Evolutionary conservation across 1,140 invertebrate species (phyloP), one percentile per base, ranked within the genome.

Genomic region (Mylabris phalerata): DNA sequence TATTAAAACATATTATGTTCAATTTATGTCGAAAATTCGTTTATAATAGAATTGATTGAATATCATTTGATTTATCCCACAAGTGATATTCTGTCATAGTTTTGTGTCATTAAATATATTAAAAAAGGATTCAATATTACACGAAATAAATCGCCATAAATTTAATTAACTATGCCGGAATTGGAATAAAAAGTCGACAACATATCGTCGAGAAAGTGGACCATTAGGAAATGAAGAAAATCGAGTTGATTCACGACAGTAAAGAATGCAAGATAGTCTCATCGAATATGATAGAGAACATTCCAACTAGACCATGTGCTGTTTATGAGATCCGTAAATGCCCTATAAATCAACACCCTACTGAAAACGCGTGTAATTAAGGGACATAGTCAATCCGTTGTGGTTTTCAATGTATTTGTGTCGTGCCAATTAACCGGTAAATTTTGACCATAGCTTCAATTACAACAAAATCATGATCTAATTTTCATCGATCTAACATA

Each of bases 321-420:
- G 72, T 75, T 75, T 75, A 75, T 74, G 74, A 73, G 71, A 72
- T 69, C 71, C 75, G 69, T 74, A 74, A 75, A 73, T 73, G 70
- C 68, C 64, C 71, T 70, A 75, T 75, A 75, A 75, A 75, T 75
- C 74, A 75, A 71, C 69, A 71, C 69, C 71, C 69, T 60, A 66
- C 59, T 41, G 66, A 67, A 66, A 67, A 69, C 66, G 68, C 61
- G 61, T 68, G 70, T 73, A 72, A 73, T 73, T 73, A 73, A 63
- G 69, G 64, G 63, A 67, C 61, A 57, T 57, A 69, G 64, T 71
- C 67, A 71, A 71, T 71, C 63, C 63, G 59, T 57, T 58, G 61
- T 64, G 59, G 59, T 13, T 43, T 47, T 32, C 47, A 43, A 56
- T 40, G 26, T 52, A 38, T 24, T 52, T 44, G 41, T 48, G 41